Base-by-base conservation (phyloP, 2,113 vertebrate species). In the Callipepla squamata region DNA sequence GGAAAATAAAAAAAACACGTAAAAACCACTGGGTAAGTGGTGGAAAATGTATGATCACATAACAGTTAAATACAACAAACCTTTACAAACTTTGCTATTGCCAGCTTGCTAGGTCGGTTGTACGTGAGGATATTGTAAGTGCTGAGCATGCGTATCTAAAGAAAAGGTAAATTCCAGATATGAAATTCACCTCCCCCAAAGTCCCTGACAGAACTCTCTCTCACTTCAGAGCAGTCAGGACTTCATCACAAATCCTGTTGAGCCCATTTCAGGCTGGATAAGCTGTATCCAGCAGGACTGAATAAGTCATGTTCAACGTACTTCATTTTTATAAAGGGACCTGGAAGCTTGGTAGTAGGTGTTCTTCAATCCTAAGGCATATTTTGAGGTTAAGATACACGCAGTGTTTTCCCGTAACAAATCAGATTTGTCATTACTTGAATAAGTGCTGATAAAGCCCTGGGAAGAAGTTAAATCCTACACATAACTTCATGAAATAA, bases 371-470 rank as follows among this genome's bases (percentile, higher is more conserved):
- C 83, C 93, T 63, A 68, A 80, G 72, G 50, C 79, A 36, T 22
- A 6, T 90, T 79, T 2, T 0, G 45, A 63, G 53, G 13, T 80
- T 90, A 87, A 73, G 80, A 50, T 80, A 85, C 67, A 50, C 70
- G 45, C 63, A 32, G 0, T 59, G 57, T 82, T 32, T 96, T 92
- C 84, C 93, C 94, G 80, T 80, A 80, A 83, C 77, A 92, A 88
- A 90, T 91, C 80, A 86, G 73, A 84, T 89, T 88, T 94, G 92
- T 89, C 92, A 55, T 44, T 74, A 36, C 74, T 91, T 89, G 80
- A 81, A 32, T 80, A 89, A 91, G 62, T 77, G 86, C 89, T 86
- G 86, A 84, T 77, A 86, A 69, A 93, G 51, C 42, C 68, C 30
- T 20, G 13, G 65, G 77, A 84, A 78, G 65, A 92, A 66, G 36